phyloP scores from a whole-genome alignment of 2,888 invertebrate species.

The Zele albiditarsus region DNA sequence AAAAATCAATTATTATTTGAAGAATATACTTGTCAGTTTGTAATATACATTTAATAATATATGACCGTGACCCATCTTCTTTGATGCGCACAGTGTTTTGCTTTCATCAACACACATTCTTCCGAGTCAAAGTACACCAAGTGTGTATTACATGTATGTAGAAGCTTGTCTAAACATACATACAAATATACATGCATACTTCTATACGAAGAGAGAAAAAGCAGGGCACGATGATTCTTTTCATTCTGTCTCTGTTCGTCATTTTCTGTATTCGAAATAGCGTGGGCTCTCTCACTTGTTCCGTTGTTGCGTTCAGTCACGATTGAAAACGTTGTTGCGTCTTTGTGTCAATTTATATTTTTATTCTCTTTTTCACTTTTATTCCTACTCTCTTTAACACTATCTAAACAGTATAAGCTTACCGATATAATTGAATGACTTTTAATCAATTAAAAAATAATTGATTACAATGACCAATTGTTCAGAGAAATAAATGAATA shows the following conservation, averaged over 20 bases:
- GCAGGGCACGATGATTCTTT: neutral
- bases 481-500: no score
- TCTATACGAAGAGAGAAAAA: neutral
- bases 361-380: neutral
- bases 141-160: slow-evolving; percentile 40
- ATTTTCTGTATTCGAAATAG: neutral
- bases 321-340: neutral
- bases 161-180: neutral
- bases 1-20: no score
- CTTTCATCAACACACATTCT: slow-evolving; percentile 63
- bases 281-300: slow-evolving; percentile 36
- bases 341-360: neutral
- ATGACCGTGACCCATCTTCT: slow-evolving; percentile 68
- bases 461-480: no score
- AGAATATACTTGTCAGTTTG: neutral
- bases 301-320: slow-evolving; percentile 35
- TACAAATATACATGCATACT: neutral
- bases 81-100: slow-evolving; percentile 42
- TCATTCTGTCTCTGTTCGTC: neutral
- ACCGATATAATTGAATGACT: neutral
- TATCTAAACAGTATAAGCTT: neutral
- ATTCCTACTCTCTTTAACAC: neutral
- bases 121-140: slow-evolving; percentile 64
- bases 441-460: neutral
- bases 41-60: slow-evolving; percentile 39